Percentiles rank a stretch among this genome's conserved stretches.
These are phyloP conservation scores for Sitta europaea DNA, from an alignment of 2,113 vertebrate genomes.

Conservation along the genomic window DNA sequence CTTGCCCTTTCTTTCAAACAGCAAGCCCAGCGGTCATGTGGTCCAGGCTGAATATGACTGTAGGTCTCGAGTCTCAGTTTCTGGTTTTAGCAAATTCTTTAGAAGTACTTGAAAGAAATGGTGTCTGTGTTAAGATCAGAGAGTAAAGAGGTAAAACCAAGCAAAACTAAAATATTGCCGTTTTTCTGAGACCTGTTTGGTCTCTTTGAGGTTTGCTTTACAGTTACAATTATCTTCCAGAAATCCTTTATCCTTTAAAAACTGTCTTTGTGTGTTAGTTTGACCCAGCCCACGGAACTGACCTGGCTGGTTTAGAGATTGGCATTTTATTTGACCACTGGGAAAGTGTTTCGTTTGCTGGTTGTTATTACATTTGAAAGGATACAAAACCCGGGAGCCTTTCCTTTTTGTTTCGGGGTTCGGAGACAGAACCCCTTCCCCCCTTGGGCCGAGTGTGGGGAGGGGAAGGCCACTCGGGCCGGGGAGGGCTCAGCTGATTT, in stretches of 20 bases:
- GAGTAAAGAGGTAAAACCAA: background rate
- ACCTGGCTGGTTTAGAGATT: too few species aligned
- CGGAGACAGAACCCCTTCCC: too few species aligned
- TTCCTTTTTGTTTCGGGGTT: too few species aligned
- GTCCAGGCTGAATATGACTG: background rate
- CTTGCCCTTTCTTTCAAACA: background rate
- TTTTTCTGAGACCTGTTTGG: background rate
- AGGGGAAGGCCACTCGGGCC: too few species aligned
- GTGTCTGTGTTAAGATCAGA: background rate
- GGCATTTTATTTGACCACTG: too few species aligned
- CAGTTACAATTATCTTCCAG: background rate
- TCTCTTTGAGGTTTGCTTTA: background rate
- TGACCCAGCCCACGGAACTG: too few species aligned
- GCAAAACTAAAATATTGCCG: background rate
- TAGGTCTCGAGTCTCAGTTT: background rate
- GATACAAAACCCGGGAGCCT: too few species aligned
- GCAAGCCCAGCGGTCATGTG: background rate
- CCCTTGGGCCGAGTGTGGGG: too few species aligned
- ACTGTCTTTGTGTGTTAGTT: too few species aligned
- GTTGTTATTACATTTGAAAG: too few species aligned
- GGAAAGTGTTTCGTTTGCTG: too few species aligned
- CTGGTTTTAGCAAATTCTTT: background rate
- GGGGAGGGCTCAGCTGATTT: too few species aligned
- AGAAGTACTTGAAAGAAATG: background rate
- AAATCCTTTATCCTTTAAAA: background rate